Evolutionary conservation across 2,888 invertebrate species (phyloP).

Genomic region (Polydrusus pterygomalis): DNA sequence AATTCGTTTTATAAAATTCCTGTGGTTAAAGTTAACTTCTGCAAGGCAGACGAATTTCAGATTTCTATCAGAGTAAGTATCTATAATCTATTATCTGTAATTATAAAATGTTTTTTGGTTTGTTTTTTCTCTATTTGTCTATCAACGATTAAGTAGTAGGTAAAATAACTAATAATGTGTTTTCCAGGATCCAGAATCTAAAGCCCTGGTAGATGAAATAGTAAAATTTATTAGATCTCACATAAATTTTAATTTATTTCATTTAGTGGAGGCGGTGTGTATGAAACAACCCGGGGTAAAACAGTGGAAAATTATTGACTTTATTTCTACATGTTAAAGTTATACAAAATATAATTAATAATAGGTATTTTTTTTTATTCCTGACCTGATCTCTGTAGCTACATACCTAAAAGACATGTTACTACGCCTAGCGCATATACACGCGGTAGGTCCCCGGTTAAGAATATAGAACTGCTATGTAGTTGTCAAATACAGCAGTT

Average conservation of each 20-base stretch:
- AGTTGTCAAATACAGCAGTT: too few species aligned
- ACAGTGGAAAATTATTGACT: conserved; percentile 22
- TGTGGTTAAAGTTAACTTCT: conserved; percentile 5
- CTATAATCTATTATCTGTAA: background rate
- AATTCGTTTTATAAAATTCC: conserved; percentile 1
- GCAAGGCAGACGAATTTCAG: background rate
- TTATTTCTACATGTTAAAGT: background rate
- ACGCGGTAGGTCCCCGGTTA: too few species aligned
- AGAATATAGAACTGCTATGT: too few species aligned
- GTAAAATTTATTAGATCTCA: conserved; percentile 3
- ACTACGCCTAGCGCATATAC: too few species aligned
- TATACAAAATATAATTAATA: background rate
- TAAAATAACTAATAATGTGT: background rate
- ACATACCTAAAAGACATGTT: too few species aligned
- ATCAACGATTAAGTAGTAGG: too few species aligned
- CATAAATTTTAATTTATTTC: conserved; percentile 15
- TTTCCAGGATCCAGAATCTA: conserved; percentile 14
- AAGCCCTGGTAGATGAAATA: conserved; percentile 6
- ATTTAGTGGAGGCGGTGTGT: conserved; percentile 18
- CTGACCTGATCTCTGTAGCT: too few species aligned
- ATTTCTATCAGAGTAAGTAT: conserved; percentile 9
- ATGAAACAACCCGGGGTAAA: background rate
- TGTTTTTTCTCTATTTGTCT: too few species aligned
- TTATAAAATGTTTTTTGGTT: too few species aligned
- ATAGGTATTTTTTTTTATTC: too few species aligned